These are phyloP conservation scores for Dorcus hopei DNA, from an alignment of 2,888 invertebrate species.

Conservation along the genomic window DNA sequence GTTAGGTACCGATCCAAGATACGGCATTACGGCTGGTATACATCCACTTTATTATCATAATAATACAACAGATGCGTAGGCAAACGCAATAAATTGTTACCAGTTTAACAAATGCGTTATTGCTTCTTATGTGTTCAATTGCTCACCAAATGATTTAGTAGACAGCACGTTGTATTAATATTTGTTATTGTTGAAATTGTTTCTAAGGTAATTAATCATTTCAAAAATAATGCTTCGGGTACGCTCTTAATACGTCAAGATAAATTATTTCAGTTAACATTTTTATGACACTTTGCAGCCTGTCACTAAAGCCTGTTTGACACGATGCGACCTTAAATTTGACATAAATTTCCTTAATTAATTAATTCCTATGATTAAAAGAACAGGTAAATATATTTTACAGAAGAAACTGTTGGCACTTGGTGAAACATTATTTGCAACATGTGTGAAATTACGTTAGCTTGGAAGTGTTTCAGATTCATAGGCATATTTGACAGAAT, in stretches of 20 bases:
- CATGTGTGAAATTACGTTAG: neutral
- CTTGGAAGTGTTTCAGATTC: neutral
- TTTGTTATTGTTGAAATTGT: constrained; percentile 9
- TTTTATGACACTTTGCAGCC: neutral
- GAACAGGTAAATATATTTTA: neutral
- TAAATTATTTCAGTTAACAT: neutral
- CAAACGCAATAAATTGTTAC: constrained; percentile 33
- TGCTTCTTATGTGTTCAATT: constrained; percentile 9
- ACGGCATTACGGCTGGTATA: constrained; percentile 25
- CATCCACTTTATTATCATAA: constrained; percentile 39
- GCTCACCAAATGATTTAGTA: constrained; percentile 9
- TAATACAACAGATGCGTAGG: constrained; percentile 39
- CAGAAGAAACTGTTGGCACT: no score
- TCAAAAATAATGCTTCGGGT: neutral
- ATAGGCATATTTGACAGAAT: neutral
- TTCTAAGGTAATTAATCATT: constrained; percentile 3
- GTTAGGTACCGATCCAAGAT: constrained; percentile 29
- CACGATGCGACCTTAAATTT: no score
- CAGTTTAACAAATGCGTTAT: constrained; percentile 19
- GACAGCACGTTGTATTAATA: constrained; percentile 8
- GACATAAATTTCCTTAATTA: no score
- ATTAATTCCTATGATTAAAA: no score
- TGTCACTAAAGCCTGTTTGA: no score
- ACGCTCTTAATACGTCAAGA: neutral
- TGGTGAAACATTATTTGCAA: neutral